Base-by-base conservation (phyloP, 2,797 vertebrate genomes). In the Mormyrus hasselquistii region DNA sequence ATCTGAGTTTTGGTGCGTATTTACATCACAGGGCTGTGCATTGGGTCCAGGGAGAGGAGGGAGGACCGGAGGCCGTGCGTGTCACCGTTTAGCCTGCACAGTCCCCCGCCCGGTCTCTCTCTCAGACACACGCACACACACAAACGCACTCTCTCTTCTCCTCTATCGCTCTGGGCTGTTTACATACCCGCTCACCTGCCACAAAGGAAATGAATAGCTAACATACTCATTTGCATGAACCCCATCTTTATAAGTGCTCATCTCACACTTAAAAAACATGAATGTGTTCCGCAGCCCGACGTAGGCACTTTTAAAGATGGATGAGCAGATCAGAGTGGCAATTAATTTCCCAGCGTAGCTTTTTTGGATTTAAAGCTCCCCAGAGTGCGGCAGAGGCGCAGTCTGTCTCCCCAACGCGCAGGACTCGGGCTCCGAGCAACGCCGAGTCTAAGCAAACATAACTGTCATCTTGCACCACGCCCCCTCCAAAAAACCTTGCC, bases 151-250 rank as follows among this genome's bases (percentile, higher is more conserved):
- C 95, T 96, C 95, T 96, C 96, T 95, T 95, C 96, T 96, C 96
- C 96, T 95, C 95, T 95, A 95, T 95, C 94, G 96, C 96, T 96
- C 95, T 94, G 96, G 96, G 96, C 95, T 95, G 95, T 96, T 96
- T 96, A 95, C 94, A 95, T 95, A 93, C 95, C 95, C 95, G 96
- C 95, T 94, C 87, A 94, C 96, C 97, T 94, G 95, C 95, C 96
- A 96, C 97, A 96, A 96, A 97, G 96, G 95, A 96, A 96, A 97
- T 97, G 96, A 97, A 97, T 97, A 97, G 96, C 96, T 96, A 96
- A 96, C 96, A 96, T 96, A 96, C 95, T 96, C 95, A 97, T 97
- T 97, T 97, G 96, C 95, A 96, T 96, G 94, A 97, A 95, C 95
- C 96, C 95, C 95, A 96, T 96, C 90, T 95, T 94, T 95, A 93